A percentile compares a stretch with the other conserved stretches of the same genome.
Conservation (phyloP, 2,797 vertebrate species). For the Australoheros facetus region DNA sequence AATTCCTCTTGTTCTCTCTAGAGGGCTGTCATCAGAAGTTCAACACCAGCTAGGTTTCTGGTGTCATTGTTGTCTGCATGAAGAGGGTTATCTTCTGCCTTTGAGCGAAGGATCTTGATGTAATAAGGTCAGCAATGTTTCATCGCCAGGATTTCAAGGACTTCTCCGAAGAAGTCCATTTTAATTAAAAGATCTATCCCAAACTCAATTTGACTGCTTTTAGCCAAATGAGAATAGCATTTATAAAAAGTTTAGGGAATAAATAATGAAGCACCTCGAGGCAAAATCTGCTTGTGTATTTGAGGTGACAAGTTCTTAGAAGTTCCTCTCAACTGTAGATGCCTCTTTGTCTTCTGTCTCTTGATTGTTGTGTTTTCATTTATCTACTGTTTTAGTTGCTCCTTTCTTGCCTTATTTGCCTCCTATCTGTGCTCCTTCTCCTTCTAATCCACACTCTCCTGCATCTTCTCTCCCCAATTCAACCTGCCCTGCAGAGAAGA, state of each 20-base stretch:
- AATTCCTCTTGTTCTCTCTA: constrained; percentile 25
- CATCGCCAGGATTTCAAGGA: constrained; percentile 28
- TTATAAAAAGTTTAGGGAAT: constrained; percentile 20
- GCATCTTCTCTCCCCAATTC: background rate
- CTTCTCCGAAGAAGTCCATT: constrained; percentile 18
- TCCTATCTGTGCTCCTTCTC: background rate
- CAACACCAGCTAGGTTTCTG: constrained; percentile 28
- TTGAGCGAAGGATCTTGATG: constrained; percentile 34
- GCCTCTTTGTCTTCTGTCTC: background rate
- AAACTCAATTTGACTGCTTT: constrained; percentile 17
- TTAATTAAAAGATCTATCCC: constrained; percentile 27
- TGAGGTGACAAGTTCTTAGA: constrained; percentile 13
- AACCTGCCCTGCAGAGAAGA: constrained; percentile 9
- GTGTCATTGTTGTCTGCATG: constrained; percentile 38
- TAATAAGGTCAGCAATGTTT: constrained; percentile 51
- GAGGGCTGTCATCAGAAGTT: constrained; percentile 50
- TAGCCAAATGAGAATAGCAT: constrained; percentile 11
- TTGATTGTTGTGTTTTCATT: background rate
- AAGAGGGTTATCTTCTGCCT: constrained; percentile 27
- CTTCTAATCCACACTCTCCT: background rate
- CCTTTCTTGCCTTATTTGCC: background rate
- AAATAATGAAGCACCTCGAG: background rate
- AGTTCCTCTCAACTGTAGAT: background rate
- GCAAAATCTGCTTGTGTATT: background rate
- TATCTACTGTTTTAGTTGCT: background rate